Evolutionary conservation across 2,888 invertebrate genomes (phyloP).

Genomic region (Aspidapion aeneum): DNA sequence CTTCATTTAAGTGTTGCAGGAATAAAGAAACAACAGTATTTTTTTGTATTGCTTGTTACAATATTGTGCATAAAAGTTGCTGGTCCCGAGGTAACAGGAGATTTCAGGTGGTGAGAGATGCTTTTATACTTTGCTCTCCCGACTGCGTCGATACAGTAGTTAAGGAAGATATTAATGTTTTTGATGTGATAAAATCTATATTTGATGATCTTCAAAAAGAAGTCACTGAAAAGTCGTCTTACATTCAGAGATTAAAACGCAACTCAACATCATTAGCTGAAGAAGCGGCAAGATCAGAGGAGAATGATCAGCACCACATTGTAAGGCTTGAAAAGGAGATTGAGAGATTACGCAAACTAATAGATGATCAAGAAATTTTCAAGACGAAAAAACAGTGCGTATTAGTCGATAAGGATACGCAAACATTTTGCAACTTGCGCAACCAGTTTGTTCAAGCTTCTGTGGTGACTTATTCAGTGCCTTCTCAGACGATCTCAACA

Average conservation of each 20-base stretch:
- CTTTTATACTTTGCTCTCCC: neutral
- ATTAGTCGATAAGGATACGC: no score
- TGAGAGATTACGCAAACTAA: no score
- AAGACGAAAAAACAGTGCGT: no score
- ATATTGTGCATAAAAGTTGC: neutral
- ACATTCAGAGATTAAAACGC: neutral
- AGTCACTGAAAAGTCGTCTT: neutral
- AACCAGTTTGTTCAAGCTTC: no score
- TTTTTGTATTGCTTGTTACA: neutral
- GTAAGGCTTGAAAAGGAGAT: no score
- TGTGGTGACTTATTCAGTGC: no score
- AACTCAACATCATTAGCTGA: neutral
- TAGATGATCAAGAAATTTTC: no score
- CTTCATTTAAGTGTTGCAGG: neutral
- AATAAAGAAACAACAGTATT: neutral
- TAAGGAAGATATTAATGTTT: neutral
- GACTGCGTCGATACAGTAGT: neutral
- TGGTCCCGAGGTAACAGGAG: neutral
- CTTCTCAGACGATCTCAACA: no score
- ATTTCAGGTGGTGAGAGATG: neutral
- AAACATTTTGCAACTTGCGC: no score
- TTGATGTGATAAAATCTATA: neutral
- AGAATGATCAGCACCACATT: no score
- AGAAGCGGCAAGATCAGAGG: no score
- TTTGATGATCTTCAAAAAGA: neutral